These are phyloP conservation scores for Panthera leo DNA, from an alignment of 2,113 vertebrate species.

Conservation along the genomic window DNA sequence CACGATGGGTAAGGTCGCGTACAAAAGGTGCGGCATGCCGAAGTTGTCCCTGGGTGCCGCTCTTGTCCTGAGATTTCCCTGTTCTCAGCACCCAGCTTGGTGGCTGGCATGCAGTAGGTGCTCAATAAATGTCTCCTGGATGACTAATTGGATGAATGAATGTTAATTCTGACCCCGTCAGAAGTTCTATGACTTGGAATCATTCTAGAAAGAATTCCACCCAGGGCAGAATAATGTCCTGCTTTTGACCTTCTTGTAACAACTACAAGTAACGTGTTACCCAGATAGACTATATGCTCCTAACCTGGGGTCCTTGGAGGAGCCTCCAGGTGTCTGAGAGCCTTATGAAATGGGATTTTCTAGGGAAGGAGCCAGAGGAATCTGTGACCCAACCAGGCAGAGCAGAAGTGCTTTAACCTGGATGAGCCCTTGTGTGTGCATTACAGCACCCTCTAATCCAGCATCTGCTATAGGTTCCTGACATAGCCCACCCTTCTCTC, in stretches of 20 bases:
- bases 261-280: background rate
- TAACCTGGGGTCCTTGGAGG: background rate
- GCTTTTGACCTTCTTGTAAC: background rate
- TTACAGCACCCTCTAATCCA: background rate
- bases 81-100: background rate
- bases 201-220: background rate
- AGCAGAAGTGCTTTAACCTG: background rate
- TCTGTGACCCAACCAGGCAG: background rate
- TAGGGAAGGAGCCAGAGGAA: background rate
- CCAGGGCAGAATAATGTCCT: background rate
- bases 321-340: background rate
- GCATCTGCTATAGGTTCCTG: background rate
- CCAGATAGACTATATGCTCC: background rate
- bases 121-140: background rate
- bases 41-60: background rate
- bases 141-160: constrained; percentile 13
- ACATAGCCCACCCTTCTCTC: background rate
- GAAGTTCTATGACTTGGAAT: background rate
- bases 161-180: background rate
- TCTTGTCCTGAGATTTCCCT: background rate
- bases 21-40: background rate
- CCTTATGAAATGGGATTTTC: background rate
- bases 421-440: accelerated
- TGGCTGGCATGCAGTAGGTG: background rate
- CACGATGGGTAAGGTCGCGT: background rate